Conservation (phyloP, 2,797 vertebrate genomes). For the Steatocranus sp. region DNA sequence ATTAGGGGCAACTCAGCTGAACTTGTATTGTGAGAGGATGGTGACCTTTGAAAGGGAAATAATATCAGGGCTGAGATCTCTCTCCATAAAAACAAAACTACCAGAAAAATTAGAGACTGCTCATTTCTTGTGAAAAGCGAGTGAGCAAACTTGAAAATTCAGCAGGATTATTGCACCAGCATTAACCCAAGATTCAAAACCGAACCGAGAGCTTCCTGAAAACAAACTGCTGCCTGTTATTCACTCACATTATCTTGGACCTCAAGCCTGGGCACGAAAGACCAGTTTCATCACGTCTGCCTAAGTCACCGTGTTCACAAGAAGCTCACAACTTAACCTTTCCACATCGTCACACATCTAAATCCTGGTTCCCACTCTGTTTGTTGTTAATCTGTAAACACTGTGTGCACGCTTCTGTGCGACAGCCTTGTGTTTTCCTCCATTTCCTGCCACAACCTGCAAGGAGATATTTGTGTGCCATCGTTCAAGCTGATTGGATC, state of each 20-base stretch:
- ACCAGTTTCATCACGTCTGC: neutral
- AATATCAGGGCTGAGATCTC: neutral
- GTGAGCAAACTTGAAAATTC: neutral
- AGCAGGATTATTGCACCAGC: neutral
- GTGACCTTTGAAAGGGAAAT: slow-evolving; percentile 36
- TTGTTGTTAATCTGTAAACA: neutral
- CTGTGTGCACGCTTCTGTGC: neutral
- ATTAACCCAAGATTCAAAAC: neutral
- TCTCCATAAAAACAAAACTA: neutral
- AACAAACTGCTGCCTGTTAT: neutral
- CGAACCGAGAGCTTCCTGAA: neutral
- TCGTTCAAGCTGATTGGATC: neutral
- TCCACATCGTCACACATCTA: neutral
- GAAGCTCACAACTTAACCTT: neutral
- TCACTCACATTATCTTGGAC: neutral
- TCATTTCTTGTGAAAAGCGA: neutral
- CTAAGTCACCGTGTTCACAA: neutral
- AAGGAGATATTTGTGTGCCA: neutral
- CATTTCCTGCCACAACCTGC: slow-evolving; percentile 33
- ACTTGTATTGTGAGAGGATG: neutral
- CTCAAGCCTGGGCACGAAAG: neutral
- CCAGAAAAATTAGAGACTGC: neutral
- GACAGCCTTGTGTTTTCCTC: slow-evolving; percentile 1
- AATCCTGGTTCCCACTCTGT: neutral
- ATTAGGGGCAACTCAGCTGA: neutral